phyloP scores from a whole-genome alignment of 2,113 vertebrate genomes.

The Pteropus alecto region DNA sequence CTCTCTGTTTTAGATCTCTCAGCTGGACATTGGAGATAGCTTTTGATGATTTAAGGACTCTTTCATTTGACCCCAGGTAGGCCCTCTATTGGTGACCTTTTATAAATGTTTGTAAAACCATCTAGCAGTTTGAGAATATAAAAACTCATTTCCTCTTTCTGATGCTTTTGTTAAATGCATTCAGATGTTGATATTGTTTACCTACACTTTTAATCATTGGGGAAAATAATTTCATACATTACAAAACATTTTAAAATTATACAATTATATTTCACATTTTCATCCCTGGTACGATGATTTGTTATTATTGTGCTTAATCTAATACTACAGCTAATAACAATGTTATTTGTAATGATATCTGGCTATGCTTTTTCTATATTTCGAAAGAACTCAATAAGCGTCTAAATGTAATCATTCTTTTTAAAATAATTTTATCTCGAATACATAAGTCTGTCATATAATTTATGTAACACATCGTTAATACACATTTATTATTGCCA shows the following conservation, averaged over 20 bases:
- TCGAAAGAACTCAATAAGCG: background rate
- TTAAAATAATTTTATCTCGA: background rate
- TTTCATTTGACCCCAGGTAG: conserved; percentile 85
- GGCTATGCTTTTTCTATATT: background rate
- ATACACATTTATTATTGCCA: background rate
- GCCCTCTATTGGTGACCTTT: conserved; percentile 86
- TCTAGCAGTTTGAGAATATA: conserved; percentile 38
- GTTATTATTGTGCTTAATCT: conserved; percentile 45
- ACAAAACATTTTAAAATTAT: background rate
- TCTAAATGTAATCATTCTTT: background rate
- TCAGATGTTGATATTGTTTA: conserved; percentile 26
- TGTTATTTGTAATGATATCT: conserved; percentile 34
- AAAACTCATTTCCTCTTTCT: background rate
- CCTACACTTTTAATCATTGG: background rate
- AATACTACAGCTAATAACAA: background rate
- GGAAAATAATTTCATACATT: background rate
- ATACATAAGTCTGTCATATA: background rate
- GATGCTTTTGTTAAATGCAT: conserved; percentile 43
- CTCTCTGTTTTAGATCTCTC: conserved; percentile 88
- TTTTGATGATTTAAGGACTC: conserved; percentile 86
- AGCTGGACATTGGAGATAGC: conserved; percentile 86
- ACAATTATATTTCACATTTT: conserved; percentile 53
- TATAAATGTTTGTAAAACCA: conserved; percentile 82
- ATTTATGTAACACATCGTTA: background rate
- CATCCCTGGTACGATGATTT: background rate